Percentiles rank a stretch among this genome's conserved stretches.
These are phyloP conservation scores for Aldrovandia affinis DNA, from an alignment of 2,797 vertebrate genomes.

Conservation along the genomic window DNA sequence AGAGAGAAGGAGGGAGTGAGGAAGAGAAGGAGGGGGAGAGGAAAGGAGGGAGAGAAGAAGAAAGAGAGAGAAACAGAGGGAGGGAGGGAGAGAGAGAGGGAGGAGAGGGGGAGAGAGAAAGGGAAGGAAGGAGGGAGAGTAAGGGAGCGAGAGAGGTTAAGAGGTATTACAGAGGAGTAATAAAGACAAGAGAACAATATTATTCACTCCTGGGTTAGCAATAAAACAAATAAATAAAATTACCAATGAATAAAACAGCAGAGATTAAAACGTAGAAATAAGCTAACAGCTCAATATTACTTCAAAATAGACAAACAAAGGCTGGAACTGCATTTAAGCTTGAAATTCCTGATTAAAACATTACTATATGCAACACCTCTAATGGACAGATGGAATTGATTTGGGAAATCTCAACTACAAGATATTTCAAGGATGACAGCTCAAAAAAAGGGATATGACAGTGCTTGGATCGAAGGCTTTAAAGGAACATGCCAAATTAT, in stretches of 20 bases:
- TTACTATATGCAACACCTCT: neutral
- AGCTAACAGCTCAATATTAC: neutral
- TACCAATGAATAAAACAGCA: neutral
- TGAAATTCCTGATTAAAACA: neutral
- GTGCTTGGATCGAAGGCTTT: conserved; percentile 64
- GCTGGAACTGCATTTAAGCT: neutral
- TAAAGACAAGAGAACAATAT: neutral
- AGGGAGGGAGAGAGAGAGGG: neutral
- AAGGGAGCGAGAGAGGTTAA: neutral
- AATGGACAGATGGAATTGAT: neutral
- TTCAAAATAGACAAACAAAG: neutral
- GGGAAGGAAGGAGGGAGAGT: conserved; percentile 14
- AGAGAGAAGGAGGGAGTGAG: conserved; percentile 8
- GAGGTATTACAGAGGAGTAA: conserved; percentile 13
- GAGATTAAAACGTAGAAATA: neutral
- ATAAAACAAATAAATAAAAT: neutral
- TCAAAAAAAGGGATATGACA: conserved; percentile 42
- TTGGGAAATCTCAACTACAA: neutral
- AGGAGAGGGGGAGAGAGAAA: neutral
- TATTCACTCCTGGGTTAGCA: neutral
- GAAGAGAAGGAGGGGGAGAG: neutral
- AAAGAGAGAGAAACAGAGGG: too few species aligned
- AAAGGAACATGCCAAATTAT: neutral
- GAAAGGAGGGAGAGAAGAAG: conserved; percentile 12
- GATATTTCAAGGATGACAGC: neutral